Evolutionary conservation across 2,888 invertebrate genomes (phyloP), one percentile per base, ranked within the genome.

Genomic region (Pyrocoelia pectoralis): DNA sequence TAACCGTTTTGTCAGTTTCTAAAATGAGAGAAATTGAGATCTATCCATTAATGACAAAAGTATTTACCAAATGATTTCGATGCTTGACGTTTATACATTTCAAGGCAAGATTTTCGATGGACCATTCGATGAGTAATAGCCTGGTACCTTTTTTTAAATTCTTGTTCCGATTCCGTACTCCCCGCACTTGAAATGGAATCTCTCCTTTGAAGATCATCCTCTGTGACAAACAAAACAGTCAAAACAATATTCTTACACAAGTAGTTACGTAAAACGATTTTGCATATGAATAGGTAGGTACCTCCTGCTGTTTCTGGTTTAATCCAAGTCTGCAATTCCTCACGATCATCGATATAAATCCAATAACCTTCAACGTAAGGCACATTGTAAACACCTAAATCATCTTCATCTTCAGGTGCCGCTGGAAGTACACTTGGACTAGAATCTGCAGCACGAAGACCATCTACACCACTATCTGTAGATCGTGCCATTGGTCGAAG

Each of bases 1-100:
- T 86, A 24, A 96, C 92, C 14, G 90, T 91, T 81, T 95, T 95
- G 83, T 95, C 95, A 75, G 93, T 91, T 81, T 94, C 95, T 96
- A 82, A 5, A 64, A 41, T 1, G 17, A 28, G n/a, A n/a, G 2
- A 38, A 18, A 33, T 33, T n/a, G 33, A 2, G n/a, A 8, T 33
- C 9, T 5, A 33, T 8, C 8, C 24, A 52, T 1, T 12, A 48
- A 9, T 48, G 8, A 38, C 9, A 3, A n/a, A 12, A 33, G 33
- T 51, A 82, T 91, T 89, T 83, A 95, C 95, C 92, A 78, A 95
- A 94, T 59, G 89, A 88, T 74, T 92, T 92, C 61, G 89, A 89
- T 54, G 92, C 89, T 76, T 95, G 90, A 67, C 95, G 86, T 75
- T 91, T 88, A 77, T 94, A 95, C 88, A 95, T 91, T 81, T 96